A percentile compares a stretch with the other conserved stretches of the same genome.
Evolutionary conservation across 2,113 vertebrate species (phyloP).

Genomic region (Aphelocoma coerulescens): DNA sequence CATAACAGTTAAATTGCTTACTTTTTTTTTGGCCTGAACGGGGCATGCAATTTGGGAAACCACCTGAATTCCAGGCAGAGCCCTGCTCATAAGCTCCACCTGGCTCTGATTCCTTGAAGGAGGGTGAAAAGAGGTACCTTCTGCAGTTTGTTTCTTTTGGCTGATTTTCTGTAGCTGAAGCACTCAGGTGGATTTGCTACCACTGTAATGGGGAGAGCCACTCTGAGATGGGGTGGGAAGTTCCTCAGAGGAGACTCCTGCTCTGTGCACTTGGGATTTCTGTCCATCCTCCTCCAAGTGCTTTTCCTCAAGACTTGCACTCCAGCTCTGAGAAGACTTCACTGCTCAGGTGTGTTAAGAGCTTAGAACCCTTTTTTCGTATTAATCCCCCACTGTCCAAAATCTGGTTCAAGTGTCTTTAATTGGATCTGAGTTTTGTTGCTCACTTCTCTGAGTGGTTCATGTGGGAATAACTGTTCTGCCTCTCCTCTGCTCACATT

Average conservation of each 20-base stretch:
- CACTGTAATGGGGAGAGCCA: neutral
- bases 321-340: neutral
- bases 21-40: neutral
- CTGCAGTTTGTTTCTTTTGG: neutral
- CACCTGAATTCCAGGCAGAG: neutral
- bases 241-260: neutral
- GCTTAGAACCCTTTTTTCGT: neutral
- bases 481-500: neutral
- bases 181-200: neutral
- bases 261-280: neutral
- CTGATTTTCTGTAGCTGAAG: neutral
- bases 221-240: neutral
- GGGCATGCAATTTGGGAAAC: neutral
- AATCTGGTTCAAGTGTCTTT: neutral
- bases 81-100: neutral
- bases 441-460: neutral
- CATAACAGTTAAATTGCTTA: neutral
- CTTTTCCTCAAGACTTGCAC: neutral
- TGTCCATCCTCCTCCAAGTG: neutral
- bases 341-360: neutral
- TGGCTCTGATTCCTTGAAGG: neutral
- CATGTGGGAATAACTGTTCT: constrained; percentile 15
- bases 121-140: neutral
- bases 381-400: neutral
- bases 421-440: neutral